A percentile compares a stretch with the other conserved stretches of the same genome.
Evolutionary conservation across 2,888 invertebrate genomes (phyloP).

Genomic region (Volucella bombylans): DNA sequence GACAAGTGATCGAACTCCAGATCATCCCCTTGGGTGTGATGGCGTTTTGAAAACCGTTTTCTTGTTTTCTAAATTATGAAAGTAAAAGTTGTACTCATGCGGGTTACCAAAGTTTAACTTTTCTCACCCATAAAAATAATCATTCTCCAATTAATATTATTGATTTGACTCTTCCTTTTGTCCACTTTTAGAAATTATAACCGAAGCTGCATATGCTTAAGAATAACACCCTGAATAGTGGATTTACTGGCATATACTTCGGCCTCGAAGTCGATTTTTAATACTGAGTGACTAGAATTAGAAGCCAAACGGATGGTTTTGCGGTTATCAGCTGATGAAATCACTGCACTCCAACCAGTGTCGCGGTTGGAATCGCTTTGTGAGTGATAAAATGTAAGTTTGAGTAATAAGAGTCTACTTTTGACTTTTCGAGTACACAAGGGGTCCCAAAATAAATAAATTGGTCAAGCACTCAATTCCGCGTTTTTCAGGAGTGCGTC

Average conservation of each 20-base stretch:
- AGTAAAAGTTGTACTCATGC: neutral
- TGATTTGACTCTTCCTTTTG: too few relatives aligned
- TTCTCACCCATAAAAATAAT: neutral
- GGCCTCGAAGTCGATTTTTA: neutral
- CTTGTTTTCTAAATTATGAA: neutral
- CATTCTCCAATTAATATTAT: neutral
- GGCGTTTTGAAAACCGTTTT: neutral
- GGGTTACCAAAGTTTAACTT: neutral
- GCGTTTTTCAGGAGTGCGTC: too few relatives aligned
- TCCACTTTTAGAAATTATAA: neutral
- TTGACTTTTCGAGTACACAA: too few relatives aligned
- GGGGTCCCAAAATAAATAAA: too few relatives aligned
- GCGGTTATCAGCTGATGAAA: neutral
- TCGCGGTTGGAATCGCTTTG: rapidly evolving
- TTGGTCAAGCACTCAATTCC: too few relatives aligned
- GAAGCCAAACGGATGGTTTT: neutral
- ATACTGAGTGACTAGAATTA: neutral
- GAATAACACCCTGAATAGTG: neutral
- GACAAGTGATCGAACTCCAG: neutral
- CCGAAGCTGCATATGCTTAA: neutral
- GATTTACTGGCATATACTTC: neutral
- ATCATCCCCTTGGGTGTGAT: neutral
- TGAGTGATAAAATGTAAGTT: too few relatives aligned
- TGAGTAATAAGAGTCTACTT: too few relatives aligned
- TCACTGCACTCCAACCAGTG: neutral